phyloP scores from a whole-genome alignment of 2,797 vertebrate species.

The Gambusia yucatana region DNA sequence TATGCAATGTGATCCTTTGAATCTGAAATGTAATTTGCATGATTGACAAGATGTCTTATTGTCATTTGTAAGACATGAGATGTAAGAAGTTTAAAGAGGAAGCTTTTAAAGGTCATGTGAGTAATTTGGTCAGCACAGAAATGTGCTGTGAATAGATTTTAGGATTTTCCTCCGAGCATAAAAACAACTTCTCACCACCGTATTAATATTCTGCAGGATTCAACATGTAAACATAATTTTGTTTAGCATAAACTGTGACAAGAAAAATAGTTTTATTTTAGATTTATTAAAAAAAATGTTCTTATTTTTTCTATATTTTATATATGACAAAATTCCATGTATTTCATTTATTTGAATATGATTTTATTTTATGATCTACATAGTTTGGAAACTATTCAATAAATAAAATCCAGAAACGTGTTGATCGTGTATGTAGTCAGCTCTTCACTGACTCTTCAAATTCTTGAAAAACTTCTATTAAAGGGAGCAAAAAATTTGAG shows the following conservation, averaged over 20 bases:
- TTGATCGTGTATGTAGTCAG: not conserved
- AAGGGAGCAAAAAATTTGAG: not conserved
- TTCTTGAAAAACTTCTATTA: not conserved
- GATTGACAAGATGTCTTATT: conserved; percentile 69
- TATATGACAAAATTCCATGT: not conserved
- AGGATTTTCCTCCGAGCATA: conserved; percentile 29
- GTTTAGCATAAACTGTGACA: not conserved
- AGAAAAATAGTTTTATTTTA: too few species aligned
- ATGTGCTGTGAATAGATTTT: conserved; percentile 41
- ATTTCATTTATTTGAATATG: not conserved
- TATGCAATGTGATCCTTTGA: conserved; percentile 61
- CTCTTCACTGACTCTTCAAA: not conserved
- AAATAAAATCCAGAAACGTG: not conserved
- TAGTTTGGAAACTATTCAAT: not conserved
- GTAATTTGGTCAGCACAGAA: conserved; percentile 63
- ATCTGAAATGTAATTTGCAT: conserved; percentile 69
- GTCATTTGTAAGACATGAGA: conserved; percentile 57
- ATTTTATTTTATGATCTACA: not conserved
- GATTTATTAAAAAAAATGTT: not conserved
- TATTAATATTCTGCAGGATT: not conserved
- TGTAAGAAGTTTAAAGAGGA: conserved; percentile 56
- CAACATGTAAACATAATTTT: not conserved
- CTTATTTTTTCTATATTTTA: not conserved
- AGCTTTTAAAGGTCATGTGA: conserved; percentile 66
- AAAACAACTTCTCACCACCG: not conserved